Evolutionary conservation across 2,797 vertebrate species (phyloP).

Genomic region (Macropodus opercularis): DNA sequence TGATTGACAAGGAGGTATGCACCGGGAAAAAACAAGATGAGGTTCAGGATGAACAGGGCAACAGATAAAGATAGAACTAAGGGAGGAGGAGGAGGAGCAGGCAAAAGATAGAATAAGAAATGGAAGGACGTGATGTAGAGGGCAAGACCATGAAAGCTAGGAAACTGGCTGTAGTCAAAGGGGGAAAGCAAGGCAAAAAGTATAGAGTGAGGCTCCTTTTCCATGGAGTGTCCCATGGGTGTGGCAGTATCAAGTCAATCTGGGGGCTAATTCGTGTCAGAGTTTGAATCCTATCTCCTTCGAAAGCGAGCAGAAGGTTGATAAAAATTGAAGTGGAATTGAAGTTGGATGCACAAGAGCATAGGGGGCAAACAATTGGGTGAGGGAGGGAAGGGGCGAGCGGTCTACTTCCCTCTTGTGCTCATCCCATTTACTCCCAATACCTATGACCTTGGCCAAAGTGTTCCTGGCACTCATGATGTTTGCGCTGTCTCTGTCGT

Average conservation of each 20-base stretch:
- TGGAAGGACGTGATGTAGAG: conserved; percentile 64
- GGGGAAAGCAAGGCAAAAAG: conserved; percentile 13
- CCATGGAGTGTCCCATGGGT: conserved; percentile 86
- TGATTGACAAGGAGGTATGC: conserved; percentile 83
- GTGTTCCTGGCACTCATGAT: conserved; percentile 86
- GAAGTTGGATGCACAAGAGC: conserved; percentile 93
- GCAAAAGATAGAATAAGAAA: conserved; percentile 46
- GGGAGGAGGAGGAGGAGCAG: conserved; percentile 35
- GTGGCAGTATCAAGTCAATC: conserved; percentile 92
- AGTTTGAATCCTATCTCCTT: conserved; percentile 94
- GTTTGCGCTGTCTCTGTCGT: too few species aligned
- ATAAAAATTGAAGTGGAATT: conserved; percentile 99
- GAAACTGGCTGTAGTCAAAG: conserved; percentile 46
- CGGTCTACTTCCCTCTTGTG: conserved; percentile 48
- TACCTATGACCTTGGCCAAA: conserved; percentile 86
- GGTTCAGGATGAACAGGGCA: conserved; percentile 41
- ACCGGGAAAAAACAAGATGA: conserved; percentile 65
- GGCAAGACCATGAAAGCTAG: conserved; percentile 61
- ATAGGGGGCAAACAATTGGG: conserved; percentile 83
- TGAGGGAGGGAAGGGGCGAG: conserved; percentile 69
- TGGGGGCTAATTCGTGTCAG: conserved; percentile 95
- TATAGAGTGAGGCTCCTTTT: conserved; percentile 65
- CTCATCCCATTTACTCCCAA: conserved; percentile 64
- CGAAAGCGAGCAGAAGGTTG: conserved; percentile 90
- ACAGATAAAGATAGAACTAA: conserved; percentile 27